Conservation (phyloP, 1,140 invertebrate species). For the Scylla paramamosain region DNA sequence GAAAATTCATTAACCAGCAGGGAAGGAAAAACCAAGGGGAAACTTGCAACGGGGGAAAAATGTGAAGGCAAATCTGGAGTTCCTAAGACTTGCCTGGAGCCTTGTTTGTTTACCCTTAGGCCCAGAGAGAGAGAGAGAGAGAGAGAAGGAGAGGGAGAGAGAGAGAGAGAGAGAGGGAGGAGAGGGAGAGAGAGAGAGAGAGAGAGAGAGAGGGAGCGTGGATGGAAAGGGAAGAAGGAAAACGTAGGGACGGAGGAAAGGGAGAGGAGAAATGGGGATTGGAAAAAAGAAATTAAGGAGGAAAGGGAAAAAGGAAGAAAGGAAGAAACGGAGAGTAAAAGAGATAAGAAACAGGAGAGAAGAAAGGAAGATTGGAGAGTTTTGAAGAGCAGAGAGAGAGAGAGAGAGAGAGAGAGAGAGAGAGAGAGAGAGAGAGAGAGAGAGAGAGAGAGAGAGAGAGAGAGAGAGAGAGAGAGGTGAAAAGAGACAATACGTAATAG, state of each 20-base stretch:
- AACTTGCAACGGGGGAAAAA: too few relatives aligned
- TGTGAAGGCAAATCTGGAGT: too few relatives aligned
- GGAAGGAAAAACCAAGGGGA: too few relatives aligned
- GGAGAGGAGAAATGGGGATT: not conserved
- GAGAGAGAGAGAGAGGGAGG: not conserved
- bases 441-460: not conserved
- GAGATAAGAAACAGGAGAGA: not conserved
- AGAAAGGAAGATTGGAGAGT: not conserved
- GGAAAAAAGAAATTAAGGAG: not conserved
- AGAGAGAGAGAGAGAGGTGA: not conserved
- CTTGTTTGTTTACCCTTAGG: too few relatives aligned
- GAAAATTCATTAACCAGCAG: too few relatives aligned
- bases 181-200: not conserved
- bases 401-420: not conserved
- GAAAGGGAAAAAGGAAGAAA: not conserved
- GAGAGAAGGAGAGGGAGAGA: not conserved
- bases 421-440: not conserved
- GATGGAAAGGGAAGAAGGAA: too few relatives aligned
- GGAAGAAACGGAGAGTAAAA: too few relatives aligned
- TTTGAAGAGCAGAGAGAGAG: too few relatives aligned
- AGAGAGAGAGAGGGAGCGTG: not conserved
- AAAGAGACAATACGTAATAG: not conserved
- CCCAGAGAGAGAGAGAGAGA: conserved; percentile 37
- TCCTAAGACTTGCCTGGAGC: too few relatives aligned
- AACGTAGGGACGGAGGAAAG: not conserved